phyloP scores from a whole-genome alignment of 2,113 vertebrate genomes.

The Cyanistes caeruleus region DNA sequence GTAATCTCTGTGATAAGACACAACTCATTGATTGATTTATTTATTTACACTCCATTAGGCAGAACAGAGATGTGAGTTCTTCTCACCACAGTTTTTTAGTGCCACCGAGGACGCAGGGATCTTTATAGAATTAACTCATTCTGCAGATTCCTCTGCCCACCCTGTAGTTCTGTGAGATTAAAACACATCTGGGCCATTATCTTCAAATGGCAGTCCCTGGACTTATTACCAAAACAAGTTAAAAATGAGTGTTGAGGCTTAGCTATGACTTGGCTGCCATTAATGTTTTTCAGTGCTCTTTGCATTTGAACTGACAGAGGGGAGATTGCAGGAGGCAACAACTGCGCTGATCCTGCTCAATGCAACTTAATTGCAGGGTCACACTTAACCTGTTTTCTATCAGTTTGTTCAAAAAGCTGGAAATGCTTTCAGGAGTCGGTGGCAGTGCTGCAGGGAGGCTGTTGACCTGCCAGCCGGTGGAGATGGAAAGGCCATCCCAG shows the following conservation, averaged over 20 bases:
- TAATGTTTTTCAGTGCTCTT: neutral
- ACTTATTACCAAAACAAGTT: neutral
- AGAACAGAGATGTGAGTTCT: neutral
- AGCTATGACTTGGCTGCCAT: neutral
- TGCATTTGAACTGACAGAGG: neutral
- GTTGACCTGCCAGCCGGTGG: neutral
- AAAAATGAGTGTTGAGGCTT: neutral
- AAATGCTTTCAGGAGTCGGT: neutral
- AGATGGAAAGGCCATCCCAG: constrained; percentile 15
- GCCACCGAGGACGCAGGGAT: neutral
- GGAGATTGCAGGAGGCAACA: neutral
- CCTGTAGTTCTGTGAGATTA: neutral
- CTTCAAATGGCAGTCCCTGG: neutral
- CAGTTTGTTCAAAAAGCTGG: neutral
- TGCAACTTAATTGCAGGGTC: neutral
- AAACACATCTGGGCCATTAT: neutral
- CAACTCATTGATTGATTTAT: neutral
- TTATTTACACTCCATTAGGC: neutral
- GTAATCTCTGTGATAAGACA: neutral
- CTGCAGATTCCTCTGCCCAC: neutral
- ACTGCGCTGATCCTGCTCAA: neutral
- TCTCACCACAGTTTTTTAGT: neutral
- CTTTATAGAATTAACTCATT: neutral
- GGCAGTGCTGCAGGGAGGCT: neutral
- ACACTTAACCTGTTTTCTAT: neutral